phyloP scores from a whole-genome alignment of 2,113 vertebrate species.

The Tachysurus fulvidraco region DNA sequence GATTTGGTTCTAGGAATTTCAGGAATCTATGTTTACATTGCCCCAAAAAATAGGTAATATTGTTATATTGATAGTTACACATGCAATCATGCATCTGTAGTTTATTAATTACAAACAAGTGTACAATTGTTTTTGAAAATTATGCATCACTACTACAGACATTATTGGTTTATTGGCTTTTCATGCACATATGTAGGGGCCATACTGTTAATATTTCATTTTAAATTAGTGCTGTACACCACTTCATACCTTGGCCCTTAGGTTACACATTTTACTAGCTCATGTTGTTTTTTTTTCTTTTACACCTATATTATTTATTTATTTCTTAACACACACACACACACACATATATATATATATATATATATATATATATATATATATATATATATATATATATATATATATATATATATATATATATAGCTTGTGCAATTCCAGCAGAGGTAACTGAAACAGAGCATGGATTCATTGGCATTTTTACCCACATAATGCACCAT shows the following conservation, averaged over 20 bases:
- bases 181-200: not conserved
- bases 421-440: not conserved
- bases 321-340: too few species aligned
- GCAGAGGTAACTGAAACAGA: constrained; percentile 1
- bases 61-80: constrained; percentile 16
- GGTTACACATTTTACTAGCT: too few species aligned
- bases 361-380: too few species aligned
- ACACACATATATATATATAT: not conserved
- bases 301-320: too few species aligned
- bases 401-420: too few species aligned
- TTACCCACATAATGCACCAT: not conserved
- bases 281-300: too few species aligned
- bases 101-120: not conserved
- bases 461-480: not conserved
- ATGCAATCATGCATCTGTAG: not conserved
- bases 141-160: not conserved
- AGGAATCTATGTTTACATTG: constrained; percentile 43
- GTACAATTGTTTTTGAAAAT: not conserved
- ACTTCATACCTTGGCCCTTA: too few species aligned
- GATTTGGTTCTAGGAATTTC: constrained; percentile 32
- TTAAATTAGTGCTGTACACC: too few species aligned
- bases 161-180: not conserved
- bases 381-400: too few species aligned
- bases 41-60: constrained; percentile 19
- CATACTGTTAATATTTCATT: too few species aligned